Evolutionary conservation across 2,797 vertebrate species (phyloP).

Genomic region (Microctenopoma steveboyesi): DNA sequence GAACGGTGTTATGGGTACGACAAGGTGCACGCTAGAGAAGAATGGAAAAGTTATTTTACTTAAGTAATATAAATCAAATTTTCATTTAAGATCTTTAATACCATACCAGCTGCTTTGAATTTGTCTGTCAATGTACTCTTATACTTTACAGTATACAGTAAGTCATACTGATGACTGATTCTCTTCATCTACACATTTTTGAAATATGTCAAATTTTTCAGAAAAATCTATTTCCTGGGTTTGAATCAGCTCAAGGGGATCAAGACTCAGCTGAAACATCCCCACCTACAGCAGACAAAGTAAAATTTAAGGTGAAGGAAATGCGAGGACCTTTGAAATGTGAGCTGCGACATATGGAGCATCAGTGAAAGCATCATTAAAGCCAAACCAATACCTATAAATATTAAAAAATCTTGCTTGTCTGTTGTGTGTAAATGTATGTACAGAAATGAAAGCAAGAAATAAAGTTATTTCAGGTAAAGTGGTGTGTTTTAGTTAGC

Average conservation of each 20-base stretch:
- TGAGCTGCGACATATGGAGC: neutral
- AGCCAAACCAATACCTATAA: neutral
- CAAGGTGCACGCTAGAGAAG: neutral
- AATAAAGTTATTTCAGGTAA: slow-evolving; percentile 12
- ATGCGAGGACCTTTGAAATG: neutral
- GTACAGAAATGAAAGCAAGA: slow-evolving; percentile 12
- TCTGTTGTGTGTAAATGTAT: slow-evolving; percentile 9
- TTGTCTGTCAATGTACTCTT: too few relatives aligned
- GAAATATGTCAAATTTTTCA: neutral
- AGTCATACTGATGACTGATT: neutral
- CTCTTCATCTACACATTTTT: neutral
- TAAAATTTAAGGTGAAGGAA: neutral
- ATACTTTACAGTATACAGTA: too few relatives aligned
- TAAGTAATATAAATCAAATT: neutral
- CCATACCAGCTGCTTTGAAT: neutral
- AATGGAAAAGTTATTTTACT: neutral
- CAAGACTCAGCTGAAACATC: neutral
- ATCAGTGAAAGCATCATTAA: neutral
- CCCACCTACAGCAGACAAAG: neutral
- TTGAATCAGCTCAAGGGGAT: neutral
- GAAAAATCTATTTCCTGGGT: neutral
- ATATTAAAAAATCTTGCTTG: neutral
- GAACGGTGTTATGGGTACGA: neutral
- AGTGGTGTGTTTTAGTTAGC: neutral
- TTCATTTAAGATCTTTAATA: neutral